Percentiles rank a stretch among this genome's conserved stretches.
These are phyloP conservation scores for Argyra leucocephala DNA, from an alignment of 2,888 invertebrate genomes.

Conservation along the genomic window DNA sequence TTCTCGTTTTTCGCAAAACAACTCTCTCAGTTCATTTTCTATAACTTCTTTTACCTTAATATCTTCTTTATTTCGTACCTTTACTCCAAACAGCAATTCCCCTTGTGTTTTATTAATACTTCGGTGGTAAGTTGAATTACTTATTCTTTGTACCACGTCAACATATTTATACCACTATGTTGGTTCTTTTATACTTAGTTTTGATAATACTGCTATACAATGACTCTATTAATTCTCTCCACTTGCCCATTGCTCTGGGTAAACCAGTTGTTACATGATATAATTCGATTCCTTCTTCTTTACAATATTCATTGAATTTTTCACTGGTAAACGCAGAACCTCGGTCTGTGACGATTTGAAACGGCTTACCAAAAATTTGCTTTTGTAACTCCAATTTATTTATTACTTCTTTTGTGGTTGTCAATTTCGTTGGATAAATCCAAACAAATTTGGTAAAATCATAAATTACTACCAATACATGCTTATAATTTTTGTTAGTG, in stretches of 20 bases:
- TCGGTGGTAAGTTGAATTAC: no score
- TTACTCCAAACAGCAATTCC: no score
- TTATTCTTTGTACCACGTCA: no score
- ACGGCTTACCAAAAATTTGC: constrained; percentile 19
- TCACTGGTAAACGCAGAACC: constrained; percentile 21
- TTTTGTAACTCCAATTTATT: constrained; percentile 15
- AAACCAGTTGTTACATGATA: constrained; percentile 23
- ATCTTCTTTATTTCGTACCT: no score
- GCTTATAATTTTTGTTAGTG: constrained; percentile 23
- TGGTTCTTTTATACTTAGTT: background rate
- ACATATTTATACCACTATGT: background rate
- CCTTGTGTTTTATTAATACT: no score
- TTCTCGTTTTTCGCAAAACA: no score
- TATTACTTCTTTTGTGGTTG: constrained; percentile 15
- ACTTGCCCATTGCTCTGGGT: constrained; percentile 35
- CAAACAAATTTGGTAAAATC: constrained; percentile 21
- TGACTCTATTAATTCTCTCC: constrained; percentile 30
- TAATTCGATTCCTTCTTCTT: constrained; percentile 14
- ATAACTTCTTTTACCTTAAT: no score
- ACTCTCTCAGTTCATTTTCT: no score
- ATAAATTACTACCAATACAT: constrained; percentile 19
- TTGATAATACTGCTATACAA: constrained; percentile 23
- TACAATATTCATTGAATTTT: constrained; percentile 17
- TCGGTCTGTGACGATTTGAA: constrained; percentile 18
- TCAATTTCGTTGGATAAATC: constrained; percentile 20